Base-by-base conservation (phyloP, 2,797 vertebrate genomes). In the Danio aesculapii region DNA sequence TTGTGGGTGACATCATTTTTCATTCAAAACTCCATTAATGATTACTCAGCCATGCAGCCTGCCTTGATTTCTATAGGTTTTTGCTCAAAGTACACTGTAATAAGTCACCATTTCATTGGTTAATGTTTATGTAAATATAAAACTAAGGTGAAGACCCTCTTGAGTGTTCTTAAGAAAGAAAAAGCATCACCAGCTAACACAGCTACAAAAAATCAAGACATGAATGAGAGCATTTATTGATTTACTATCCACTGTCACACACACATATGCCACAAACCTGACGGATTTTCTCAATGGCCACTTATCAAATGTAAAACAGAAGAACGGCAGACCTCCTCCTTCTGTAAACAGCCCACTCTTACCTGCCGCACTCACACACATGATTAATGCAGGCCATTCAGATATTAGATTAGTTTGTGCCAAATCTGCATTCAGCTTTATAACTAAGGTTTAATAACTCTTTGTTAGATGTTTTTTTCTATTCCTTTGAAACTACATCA, bases 81-180 rank as follows among this genome's bases (percentile, higher is more conserved):
- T 80, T 75, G 81, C 69, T 82, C 79, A 50, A 86, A 87, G 81
- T 70, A 49, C 81, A 83, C 58, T 77, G 49, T 85, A 87, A 86
- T 87, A 82, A 81, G 83, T 87, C 76, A 85, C 84, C 74, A 59
- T 71, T 77, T 84, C 83, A 87, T 86, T 81, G 74, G 79, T 66
- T 75, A 76, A 19, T 21, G 55, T 66, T 79, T 83, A 59, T 79
- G 72, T 83, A 76, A 85, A 85, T 69, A 83, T 75, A 73, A 83
- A 76, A 61, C 64, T 83, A 47, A 12, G 73, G 75, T 76, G 66
- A 71, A 73, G 59, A 74, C 72, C 77, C 66, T 79, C 64, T 75
- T 19, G 12, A 81, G 43, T 64, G 66, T 72, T 58, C 75, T 61
- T 64, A 74, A 68, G 30, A 39, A 52, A 68, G 9, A 68, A 41